Conservation (phyloP, 1,140 invertebrate species). For the Drosophila pandora region DNA sequence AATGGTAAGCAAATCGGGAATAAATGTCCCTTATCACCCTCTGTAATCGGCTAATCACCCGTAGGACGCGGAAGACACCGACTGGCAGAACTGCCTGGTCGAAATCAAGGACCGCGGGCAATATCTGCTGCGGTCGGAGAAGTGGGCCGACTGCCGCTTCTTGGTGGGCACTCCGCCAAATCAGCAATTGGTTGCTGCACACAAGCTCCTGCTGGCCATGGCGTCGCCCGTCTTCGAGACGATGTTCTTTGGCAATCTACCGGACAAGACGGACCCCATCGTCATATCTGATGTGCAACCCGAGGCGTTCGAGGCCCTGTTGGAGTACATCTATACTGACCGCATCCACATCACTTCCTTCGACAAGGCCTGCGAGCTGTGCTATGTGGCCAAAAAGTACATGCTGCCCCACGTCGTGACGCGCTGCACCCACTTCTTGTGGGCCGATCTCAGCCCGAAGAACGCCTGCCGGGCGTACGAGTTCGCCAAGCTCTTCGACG, state of each 20-base stretch:
- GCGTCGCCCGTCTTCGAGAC: constrained; percentile 92
- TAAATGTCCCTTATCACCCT: not conserved
- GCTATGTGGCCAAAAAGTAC: constrained; percentile 94
- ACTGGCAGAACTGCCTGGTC: constrained; percentile 90
- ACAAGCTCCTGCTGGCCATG: constrained; percentile 93
- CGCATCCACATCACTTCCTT: constrained; percentile 90
- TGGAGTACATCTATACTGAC: constrained; percentile 93
- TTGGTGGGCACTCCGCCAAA: constrained; percentile 91
- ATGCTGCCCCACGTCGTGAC: constrained; percentile 92
- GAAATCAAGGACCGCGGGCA: constrained; percentile 88
- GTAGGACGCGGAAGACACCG: constrained; percentile 80
- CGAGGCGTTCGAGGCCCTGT: constrained; percentile 91
- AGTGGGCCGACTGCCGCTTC: constrained; percentile 92
- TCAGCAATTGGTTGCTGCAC: constrained; percentile 89
- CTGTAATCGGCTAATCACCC: not conserved
- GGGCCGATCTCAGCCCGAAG: constrained; percentile 90
- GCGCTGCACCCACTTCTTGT: constrained; percentile 91
- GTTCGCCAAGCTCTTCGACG: constrained; percentile 93
- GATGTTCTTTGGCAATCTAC: constrained; percentile 90
- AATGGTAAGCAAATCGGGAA: not conserved
- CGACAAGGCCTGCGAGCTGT: constrained; percentile 93
- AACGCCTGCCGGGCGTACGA: constrained; percentile 93
- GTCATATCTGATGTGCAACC: constrained; percentile 92
- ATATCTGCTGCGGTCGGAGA: constrained; percentile 89
- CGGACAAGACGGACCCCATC: constrained; percentile 89